Evolutionary conservation across 1,140 invertebrate species (phyloP), one percentile per base, ranked within the genome.

Genomic region (Drosophila prosaltans): DNA sequence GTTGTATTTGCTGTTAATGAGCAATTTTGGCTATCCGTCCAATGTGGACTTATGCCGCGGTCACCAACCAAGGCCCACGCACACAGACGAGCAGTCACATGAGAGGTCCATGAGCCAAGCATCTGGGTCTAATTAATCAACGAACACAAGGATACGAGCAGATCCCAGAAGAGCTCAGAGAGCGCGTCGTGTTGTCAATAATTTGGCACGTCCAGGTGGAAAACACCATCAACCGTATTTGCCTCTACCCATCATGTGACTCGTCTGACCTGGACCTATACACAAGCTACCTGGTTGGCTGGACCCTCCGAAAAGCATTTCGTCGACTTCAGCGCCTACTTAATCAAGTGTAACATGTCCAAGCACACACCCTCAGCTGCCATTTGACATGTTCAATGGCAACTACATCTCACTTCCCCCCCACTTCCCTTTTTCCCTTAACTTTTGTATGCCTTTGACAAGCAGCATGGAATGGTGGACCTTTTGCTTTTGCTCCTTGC

Each of bases 301-400:
- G 61, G 69, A 64, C 76, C 69, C 80, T 83, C 84, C 83, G 89
- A 80, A 88, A 77, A 78, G 80, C 83, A 88, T 88, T 88, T 88
- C 83, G 84, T 89, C 80, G 83, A 83, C 83, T 80, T 88, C 83
- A 72, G 80, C 83, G 84, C 77, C 84, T 89, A 88, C 83, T 83
- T 89, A 88, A 88, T 88, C 83, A 88, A 88, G 76, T 83, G 82
- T 74, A 86, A 83, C 82, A 83, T 83, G 80, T 77, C 82, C 82
- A 88, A 67, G 80, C 79, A 67, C 69, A 69, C 61, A 72, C 83
- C 65, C 16, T 16, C 72, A 86, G 83, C 76, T 86, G 76, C 61
- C 65, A 62, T 30, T 72, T 83, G 82, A 83, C 82, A 86, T 70
- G 81, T 86, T 78, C 74, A 51, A 58, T 39, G 65, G 30, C 26